These are phyloP conservation scores for Grammomys surdaster DNA, from an alignment of 2,113 vertebrate species.

Conservation along the genomic window DNA sequence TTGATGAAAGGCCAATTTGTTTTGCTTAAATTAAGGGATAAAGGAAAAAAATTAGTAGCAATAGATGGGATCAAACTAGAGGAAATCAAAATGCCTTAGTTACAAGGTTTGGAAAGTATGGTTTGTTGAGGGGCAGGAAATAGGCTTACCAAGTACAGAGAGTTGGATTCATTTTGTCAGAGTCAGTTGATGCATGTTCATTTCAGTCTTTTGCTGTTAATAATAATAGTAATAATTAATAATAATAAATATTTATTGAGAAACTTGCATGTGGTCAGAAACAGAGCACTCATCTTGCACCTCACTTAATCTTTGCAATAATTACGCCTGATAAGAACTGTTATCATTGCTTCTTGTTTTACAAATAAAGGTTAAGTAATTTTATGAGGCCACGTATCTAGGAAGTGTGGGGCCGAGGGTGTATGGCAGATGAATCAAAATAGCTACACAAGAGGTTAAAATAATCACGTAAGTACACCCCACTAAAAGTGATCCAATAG, in stretches of 20 bases:
- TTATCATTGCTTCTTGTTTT: not conserved
- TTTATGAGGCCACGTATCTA: not conserved
- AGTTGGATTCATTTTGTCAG: not conserved
- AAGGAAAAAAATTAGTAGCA: not conserved
- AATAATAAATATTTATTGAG: conserved; percentile 18
- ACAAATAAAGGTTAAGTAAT: conserved; percentile 15
- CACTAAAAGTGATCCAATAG: not conserved
- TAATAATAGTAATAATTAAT: not conserved
- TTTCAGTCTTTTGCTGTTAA: conserved; percentile 28
- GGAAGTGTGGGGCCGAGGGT: not conserved
- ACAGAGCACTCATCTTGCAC: not conserved
- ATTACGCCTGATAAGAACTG: not conserved
- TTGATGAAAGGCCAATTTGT: not conserved
- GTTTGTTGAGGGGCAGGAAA: conserved; percentile 6
- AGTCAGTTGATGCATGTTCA: not conserved
- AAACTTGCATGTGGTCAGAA: not conserved
- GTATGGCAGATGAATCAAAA: not conserved
- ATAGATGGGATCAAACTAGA: not conserved
- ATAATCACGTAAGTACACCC: not conserved
- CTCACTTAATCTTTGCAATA: not conserved
- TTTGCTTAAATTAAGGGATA: not conserved
- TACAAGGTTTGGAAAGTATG: not conserved
- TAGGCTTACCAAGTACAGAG: not conserved
- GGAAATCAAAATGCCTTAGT: not conserved
- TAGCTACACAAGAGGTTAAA: not conserved